Evolutionary conservation across 2,113 vertebrate genomes (phyloP).

Genomic region (Gobio gobio): DNA sequence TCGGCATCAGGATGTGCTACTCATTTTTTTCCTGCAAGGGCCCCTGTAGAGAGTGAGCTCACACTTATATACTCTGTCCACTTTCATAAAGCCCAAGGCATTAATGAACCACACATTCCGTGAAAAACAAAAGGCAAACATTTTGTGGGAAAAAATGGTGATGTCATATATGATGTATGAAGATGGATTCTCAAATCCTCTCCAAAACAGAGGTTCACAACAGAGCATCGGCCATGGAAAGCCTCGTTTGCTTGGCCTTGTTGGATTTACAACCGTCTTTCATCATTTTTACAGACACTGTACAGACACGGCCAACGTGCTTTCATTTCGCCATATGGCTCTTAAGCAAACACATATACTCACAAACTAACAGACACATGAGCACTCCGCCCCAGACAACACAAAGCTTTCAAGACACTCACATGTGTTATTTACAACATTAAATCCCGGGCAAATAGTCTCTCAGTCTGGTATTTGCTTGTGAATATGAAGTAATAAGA

Average conservation of each 20-base stretch:
- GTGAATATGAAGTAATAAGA: conserved; percentile 59
- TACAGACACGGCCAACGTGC: conserved; percentile 11
- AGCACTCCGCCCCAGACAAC: neutral
- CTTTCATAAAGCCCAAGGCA: conserved; percentile 23
- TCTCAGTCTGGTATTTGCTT: conserved; percentile 51
- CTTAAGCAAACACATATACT: conserved; percentile 24
- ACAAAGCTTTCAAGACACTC: neutral
- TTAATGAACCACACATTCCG: neutral
- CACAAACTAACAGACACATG: neutral
- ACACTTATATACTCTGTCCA: neutral
- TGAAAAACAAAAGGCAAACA: conserved; percentile 20
- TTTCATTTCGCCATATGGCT: conserved; percentile 44
- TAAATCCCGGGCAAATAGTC: conserved; percentile 43
- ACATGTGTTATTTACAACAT: conserved; percentile 23
- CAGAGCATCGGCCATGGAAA: conserved; percentile 9
- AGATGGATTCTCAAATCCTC: neutral
- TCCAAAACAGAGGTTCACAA: neutral
- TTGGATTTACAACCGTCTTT: conserved; percentile 32
- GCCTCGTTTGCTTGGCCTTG: conserved; percentile 23
- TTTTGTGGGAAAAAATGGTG: conserved; percentile 13
- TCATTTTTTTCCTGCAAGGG: neutral
- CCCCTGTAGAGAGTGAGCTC: conserved; percentile 17
- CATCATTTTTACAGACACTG: conserved; percentile 41
- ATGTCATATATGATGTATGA: conserved; percentile 14
- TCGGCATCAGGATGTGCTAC: conserved; percentile 35